A percentile compares a stretch with the other conserved stretches of the same genome.
Evolutionary conservation across 2,797 vertebrate genomes (phyloP).

Genomic region (Amphiprion clarkii): DNA sequence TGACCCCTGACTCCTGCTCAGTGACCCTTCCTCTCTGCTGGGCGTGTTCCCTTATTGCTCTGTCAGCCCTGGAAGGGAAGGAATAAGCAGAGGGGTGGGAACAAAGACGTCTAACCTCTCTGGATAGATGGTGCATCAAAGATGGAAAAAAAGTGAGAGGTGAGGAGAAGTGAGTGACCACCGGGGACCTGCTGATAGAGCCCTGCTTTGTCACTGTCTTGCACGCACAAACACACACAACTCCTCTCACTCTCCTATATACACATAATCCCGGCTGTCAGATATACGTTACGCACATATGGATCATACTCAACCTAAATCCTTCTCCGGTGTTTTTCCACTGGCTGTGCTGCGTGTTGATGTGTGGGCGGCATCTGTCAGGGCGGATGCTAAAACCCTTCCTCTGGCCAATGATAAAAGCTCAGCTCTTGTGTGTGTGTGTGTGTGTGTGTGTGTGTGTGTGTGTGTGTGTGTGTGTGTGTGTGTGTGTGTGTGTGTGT

Average conservation of each 20-base stretch:
- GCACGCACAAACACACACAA: conserved; percentile 11
- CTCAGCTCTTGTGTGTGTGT: conserved; percentile 35
- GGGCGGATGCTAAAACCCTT: conserved; percentile 66
- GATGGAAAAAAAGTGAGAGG: conserved; percentile 30
- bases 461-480: conserved; percentile 21
- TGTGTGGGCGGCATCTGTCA: conserved; percentile 67
- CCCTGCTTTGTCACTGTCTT: conserved; percentile 69
- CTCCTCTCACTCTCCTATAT: conserved; percentile 53
- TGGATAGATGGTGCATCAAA: conserved; percentile 24
- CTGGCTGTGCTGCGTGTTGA: conserved; percentile 17
- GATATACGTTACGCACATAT: conserved; percentile 71
- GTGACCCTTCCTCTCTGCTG: conserved; percentile 52
- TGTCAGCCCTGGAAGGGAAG: conserved; percentile 34
- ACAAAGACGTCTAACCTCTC: neutral
- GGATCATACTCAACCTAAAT: conserved; percentile 72
- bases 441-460: conserved; percentile 24
- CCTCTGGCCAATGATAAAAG: conserved; percentile 76
- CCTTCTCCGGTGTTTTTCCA: conserved; percentile 54
- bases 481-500: conserved; percentile 8
- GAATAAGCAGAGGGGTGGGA: neutral
- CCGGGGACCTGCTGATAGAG: conserved; percentile 55
- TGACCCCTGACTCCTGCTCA: conserved; percentile 28
- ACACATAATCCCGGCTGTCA: conserved; percentile 78
- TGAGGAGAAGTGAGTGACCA: conserved; percentile 47
- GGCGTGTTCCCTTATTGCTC: conserved; percentile 35